These are phyloP conservation scores for Heteractis magnifica DNA, from an alignment of 92 coral and sea anemone genomes.

Conservation along the genomic window DNA sequence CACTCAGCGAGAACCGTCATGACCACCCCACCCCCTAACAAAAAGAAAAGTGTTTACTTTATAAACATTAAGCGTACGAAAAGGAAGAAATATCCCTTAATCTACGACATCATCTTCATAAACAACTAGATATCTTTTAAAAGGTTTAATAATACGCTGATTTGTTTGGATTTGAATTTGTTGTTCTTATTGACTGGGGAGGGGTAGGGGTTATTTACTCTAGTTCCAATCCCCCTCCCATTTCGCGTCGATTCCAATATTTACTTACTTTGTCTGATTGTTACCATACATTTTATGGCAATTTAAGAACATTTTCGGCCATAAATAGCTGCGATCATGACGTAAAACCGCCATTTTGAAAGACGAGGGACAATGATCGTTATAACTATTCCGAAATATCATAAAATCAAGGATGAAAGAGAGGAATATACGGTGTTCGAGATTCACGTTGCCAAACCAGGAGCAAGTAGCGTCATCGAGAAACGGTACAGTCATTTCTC, in stretches of 20 bases:
- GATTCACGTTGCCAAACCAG: slow-evolving; percentile 79
- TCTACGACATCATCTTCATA: not conserved
- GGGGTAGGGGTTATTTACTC: slow-evolving; percentile 11
- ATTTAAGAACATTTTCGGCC: not conserved
- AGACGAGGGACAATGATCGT: slow-evolving; percentile 50
- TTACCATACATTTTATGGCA: slow-evolving; percentile 7
- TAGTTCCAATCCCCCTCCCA: slow-evolving; percentile 19
- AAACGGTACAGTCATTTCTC: slow-evolving; percentile 74
- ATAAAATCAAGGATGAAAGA: slow-evolving; percentile 58
- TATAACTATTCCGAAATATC: slow-evolving; percentile 78
- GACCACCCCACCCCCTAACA: slow-evolving; percentile 11
- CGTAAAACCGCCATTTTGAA: not conserved
- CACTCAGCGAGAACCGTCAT: slow-evolving; percentile 29
- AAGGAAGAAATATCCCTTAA: not conserved
- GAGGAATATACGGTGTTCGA: slow-evolving; percentile 77
- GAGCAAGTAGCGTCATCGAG: slow-evolving; percentile 64
- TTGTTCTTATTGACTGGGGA: not conserved
- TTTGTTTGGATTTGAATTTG: not conserved
- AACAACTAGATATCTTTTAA: not conserved
- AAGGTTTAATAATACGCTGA: not conserved
- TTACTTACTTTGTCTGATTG: slow-evolving; percentile 4
- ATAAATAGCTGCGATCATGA: not conserved
- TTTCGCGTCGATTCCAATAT: slow-evolving; percentile 5
- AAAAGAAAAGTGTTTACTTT: not conserved
- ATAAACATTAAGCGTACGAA: not conserved